Conservation (phyloP, 2,113 vertebrate genomes). For the Triplophysa dalaica region DNA sequence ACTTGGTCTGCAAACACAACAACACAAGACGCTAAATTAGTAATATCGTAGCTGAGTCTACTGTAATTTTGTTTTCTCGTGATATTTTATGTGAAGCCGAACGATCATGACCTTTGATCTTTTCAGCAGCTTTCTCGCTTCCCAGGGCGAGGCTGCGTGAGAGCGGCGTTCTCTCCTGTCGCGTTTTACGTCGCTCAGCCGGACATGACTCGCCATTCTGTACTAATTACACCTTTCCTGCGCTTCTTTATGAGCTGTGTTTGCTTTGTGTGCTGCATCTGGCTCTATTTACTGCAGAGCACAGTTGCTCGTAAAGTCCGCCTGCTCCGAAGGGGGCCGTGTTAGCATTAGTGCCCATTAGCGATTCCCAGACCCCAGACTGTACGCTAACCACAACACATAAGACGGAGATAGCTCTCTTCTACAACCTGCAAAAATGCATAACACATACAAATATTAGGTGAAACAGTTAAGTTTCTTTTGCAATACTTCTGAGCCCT, state of each 20-base stretch:
- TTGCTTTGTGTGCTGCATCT: slow-evolving; percentile 53
- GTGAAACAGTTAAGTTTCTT: too few species aligned
- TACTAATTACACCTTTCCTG: slow-evolving; percentile 49
- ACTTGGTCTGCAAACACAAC: background rate
- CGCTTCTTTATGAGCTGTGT: slow-evolving; percentile 47
- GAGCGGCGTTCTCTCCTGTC: slow-evolving; percentile 51
- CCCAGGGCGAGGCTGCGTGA: slow-evolving; percentile 45
- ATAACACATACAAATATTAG: too few species aligned
- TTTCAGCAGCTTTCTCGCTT: slow-evolving; percentile 30
- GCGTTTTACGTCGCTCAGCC: slow-evolving; percentile 31
- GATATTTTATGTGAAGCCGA: slow-evolving; percentile 44
- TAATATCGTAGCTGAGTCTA: background rate
- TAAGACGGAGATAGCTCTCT: background rate
- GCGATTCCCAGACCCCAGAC: slow-evolving; percentile 42
- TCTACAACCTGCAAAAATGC: too few species aligned
- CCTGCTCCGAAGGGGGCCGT: slow-evolving; percentile 27
- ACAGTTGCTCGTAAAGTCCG: slow-evolving; percentile 45
- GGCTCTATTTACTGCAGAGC: slow-evolving; percentile 45
- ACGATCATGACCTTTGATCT: slow-evolving; percentile 7
- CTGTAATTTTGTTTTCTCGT: slow-evolving; percentile 5
- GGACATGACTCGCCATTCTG: slow-evolving; percentile 50
- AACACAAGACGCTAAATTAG: slow-evolving; percentile 9
- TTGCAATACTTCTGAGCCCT: too few species aligned
- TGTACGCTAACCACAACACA: slow-evolving; percentile 24
- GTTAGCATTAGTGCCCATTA: slow-evolving; percentile 51